A percentile compares a stretch with the other conserved stretches of the same genome.
These are phyloP conservation scores for Globodera rostochiensis DNA, from an alignment of 1,140 invertebrate genomes.

Conservation along the genomic window DNA sequence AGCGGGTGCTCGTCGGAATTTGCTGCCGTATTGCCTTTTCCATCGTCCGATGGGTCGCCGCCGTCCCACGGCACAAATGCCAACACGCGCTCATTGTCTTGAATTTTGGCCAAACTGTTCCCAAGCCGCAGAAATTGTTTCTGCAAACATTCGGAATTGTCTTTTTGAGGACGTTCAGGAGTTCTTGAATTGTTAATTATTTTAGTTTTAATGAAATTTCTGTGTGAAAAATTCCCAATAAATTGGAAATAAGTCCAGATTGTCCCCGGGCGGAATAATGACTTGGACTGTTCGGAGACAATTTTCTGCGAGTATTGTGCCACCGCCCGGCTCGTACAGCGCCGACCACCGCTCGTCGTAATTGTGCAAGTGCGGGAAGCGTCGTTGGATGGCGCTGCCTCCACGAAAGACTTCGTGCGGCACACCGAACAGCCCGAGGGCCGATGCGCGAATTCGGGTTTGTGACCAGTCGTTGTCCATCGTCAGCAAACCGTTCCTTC, in stretches of 20 bases:
- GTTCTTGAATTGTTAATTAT: too few relatives aligned
- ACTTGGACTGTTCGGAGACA: slow-evolving; percentile 46
- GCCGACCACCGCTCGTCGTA: slow-evolving; percentile 47
- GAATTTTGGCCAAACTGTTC: background rate
- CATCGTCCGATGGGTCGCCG: background rate
- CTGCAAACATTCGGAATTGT: slow-evolving; percentile 10
- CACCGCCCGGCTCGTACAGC: slow-evolving; percentile 45
- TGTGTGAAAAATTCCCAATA: too few relatives aligned
- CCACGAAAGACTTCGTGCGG: slow-evolving; percentile 28
- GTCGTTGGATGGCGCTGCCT: slow-evolving; percentile 6
- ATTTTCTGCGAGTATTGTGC: slow-evolving; percentile 46
- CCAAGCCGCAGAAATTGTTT: slow-evolving; percentile 17
- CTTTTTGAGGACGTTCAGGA: too few relatives aligned
- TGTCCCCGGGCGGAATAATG: background rate
- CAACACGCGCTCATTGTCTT: slow-evolving; percentile 25
- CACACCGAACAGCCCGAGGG: slow-evolving; percentile 37
- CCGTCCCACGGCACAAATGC: slow-evolving; percentile 9
- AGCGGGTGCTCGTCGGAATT: background rate
- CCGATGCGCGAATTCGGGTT: slow-evolving; percentile 32
- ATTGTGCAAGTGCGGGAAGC: slow-evolving; percentile 46
- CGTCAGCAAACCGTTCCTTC: slow-evolving; percentile 52
- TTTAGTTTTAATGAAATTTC: too few relatives aligned
- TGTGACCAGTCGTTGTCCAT: slow-evolving; percentile 26
- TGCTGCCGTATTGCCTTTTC: background rate
- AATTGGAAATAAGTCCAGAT: too few relatives aligned